Evolutionary conservation across 2,113 vertebrate genomes (phyloP), one percentile per base, ranked within the genome.

Genomic region (Chamaetylas fuelleborni): DNA sequence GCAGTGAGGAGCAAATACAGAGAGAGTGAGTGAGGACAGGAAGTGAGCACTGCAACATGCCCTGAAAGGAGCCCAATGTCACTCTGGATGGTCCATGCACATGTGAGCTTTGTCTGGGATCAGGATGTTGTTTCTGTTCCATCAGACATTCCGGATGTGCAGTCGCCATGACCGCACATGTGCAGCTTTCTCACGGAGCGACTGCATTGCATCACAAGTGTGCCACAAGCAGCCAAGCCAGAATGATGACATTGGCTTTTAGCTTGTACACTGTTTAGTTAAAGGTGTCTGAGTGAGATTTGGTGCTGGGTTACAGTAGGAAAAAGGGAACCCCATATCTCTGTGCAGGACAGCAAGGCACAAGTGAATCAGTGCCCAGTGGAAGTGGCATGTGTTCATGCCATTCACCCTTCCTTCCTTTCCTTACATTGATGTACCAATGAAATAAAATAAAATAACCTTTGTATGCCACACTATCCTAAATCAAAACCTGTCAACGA

Each of bases 11-110:
- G 26, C 70, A 87, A 81, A 56, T 8, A 53, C 2, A 23, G 36
- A 40, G 50, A 42, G 43, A 50, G 12, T 14, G n/a, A 48, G 33
- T 29, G 67, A 81, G 53, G n/a, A 34, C 43, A 45, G 70, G 74
- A 92, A 80, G 20, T 3, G 8, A 43, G 58, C 1, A 0, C 40
- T 47, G 29, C 57, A 40, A 2, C 1, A 0, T 76, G 28, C 28
- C 56, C 74, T 64, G 65, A 74, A 89, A 60, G 0, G 8, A 81
- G 69, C 36, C 29, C 19, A 5, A 0, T 65, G 8, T 48, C 38
- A 12, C 0, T 0, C 26, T 42, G 57, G 60, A 29, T 84, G 90
- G 33, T 38, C 33, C 4, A 0, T 38, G 61, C 36, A 12, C 19
- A 14, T 33, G 48, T 60, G 78, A 56, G 65, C 34, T 64, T 61